Base-by-base conservation (phyloP, 2,888 invertebrate species). In the Pandemis heparana region DNA sequence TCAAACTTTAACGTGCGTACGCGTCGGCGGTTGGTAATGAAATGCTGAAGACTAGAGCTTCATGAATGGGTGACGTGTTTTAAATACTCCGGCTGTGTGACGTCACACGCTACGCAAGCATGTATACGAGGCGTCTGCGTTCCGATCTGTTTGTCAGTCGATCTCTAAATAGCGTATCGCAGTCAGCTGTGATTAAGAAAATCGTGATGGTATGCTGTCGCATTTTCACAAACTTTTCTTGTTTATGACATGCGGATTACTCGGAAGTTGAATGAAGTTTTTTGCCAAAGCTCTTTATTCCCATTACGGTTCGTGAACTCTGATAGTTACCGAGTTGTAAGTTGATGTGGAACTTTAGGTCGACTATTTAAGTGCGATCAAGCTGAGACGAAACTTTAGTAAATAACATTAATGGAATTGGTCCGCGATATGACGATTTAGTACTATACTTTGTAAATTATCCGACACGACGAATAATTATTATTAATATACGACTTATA, bases 1-100 rank as follows among this genome's bases (percentile, higher is more conserved):
- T 75, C 71, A 56, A 75, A 75, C 76, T 75, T 74, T 67, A 75
- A 80, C 92, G 92, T 92, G 91, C 90, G 91, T 87, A 88, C 90
- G 87, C 89, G 87, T 77, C 87, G 85, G 78, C 81, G 82, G 79
- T 83, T 86, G 80, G 81, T 82, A 79, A 82, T 84, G 82, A 82
- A 92, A 89, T 94, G 91, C 80, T 86, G 75, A 68, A 62, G 76
- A 70, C 80, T 61, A 64, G 62, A 48, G 82, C 81, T 91, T 94
- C 87, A 92, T 94, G 94, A 94, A 94, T 94, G 94, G 82, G 85
- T 94, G 94, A 94, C 94, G 94, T 89, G 69, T 89, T 85, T 90
- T 88, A 90, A 89, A 91, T 91, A 90, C 69, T 70, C 74, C 75
- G 75, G 75, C 80, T 69, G 75, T 73, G 82, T 87, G 90, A 89